Conservation (phyloP, 2,888 invertebrate species). For the Sclerodermus sp. region DNA sequence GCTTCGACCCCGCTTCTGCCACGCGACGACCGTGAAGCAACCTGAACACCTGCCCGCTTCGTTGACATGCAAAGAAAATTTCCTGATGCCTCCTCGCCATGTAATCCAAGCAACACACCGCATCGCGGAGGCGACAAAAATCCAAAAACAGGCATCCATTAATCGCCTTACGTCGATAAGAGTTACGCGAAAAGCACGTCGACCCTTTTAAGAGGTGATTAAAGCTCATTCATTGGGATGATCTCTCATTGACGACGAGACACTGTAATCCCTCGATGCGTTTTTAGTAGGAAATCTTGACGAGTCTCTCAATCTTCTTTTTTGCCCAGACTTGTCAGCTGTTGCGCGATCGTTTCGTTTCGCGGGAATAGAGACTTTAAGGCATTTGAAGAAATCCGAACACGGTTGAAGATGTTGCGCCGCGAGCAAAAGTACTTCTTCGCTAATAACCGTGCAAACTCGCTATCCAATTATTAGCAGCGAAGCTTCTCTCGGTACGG, state of each 20-base stretch:
- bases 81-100: slow-evolving; percentile 10
- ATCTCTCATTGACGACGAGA: too few relatives aligned
- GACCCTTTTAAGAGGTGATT: too few relatives aligned
- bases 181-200: background rate
- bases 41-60: slow-evolving; percentile 42
- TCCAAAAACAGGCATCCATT: background rate
- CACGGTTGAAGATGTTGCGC: too few relatives aligned
- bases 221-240: too few relatives aligned
- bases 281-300: too few relatives aligned
- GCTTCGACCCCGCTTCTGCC: slow-evolving; percentile 37
- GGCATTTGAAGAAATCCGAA: background rate
- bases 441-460: slow-evolving; percentile 30
- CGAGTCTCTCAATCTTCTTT: too few relatives aligned
- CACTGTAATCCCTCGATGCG: too few relatives aligned
- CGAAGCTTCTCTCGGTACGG: slow-evolving; percentile 28
- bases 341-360: too few relatives aligned
- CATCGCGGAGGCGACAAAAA: too few relatives aligned
- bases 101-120: background rate
- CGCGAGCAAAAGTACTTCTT: slow-evolving; percentile 26
- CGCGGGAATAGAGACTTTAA: background rate
- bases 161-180: slow-evolving; percentile 5
- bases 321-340: too few relatives aligned
- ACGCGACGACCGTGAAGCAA: slow-evolving; percentile 43
- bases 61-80: slow-evolving; percentile 45
- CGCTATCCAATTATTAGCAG: slow-evolving; percentile 34